Percentiles rank a stretch among this genome's conserved stretches.
These are phyloP conservation scores for Hestina assimilis DNA, from an alignment of 1,140 invertebrate genomes.

Conservation along the genomic window DNA sequence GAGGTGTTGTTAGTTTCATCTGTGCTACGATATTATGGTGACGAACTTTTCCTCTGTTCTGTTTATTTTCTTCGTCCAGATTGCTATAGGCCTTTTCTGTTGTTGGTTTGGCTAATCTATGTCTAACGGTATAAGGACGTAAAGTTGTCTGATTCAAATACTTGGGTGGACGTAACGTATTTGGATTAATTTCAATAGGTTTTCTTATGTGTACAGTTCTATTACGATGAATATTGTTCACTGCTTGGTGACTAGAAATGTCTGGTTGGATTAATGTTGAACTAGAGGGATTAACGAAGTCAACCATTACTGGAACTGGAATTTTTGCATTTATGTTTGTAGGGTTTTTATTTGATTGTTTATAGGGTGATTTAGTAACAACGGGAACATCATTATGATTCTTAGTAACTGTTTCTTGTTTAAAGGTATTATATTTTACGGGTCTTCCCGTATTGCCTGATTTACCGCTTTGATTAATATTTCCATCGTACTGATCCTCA, in stretches of 20 bases:
- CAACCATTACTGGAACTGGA: constrained; percentile 47
- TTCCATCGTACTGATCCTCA: constrained; percentile 56
- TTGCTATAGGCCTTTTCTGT: constrained; percentile 39
- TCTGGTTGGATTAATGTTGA: constrained; percentile 51
- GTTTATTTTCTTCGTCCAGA: constrained; percentile 42
- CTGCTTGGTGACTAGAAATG: constrained; percentile 54
- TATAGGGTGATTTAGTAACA: constrained; percentile 56
- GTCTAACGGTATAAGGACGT: constrained; percentile 74
- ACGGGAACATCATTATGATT: constrained; percentile 63
- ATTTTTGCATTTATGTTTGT: constrained; percentile 51
- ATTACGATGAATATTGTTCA: constrained; percentile 50
- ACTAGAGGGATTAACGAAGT: constrained; percentile 35
- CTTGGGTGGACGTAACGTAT: constrained; percentile 60
- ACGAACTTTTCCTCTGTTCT: constrained; percentile 49
- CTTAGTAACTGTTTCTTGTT: constrained; percentile 50
- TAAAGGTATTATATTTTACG: constrained; percentile 37
- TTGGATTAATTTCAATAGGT: constrained; percentile 45
- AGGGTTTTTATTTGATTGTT: constrained; percentile 52
- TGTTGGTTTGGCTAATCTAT: constrained; percentile 73
- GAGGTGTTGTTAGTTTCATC: constrained; percentile 60
- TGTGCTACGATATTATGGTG: constrained; percentile 58
- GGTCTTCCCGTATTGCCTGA: constrained; percentile 31
- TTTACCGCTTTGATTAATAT: constrained; percentile 36
- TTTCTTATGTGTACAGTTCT: constrained; percentile 55
- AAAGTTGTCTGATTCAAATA: constrained; percentile 75